Percentiles rank a stretch among this genome's conserved stretches.
phyloP scores from a whole-genome alignment of 2,113 vertebrate genomes.

The Rana temporaria region DNA sequence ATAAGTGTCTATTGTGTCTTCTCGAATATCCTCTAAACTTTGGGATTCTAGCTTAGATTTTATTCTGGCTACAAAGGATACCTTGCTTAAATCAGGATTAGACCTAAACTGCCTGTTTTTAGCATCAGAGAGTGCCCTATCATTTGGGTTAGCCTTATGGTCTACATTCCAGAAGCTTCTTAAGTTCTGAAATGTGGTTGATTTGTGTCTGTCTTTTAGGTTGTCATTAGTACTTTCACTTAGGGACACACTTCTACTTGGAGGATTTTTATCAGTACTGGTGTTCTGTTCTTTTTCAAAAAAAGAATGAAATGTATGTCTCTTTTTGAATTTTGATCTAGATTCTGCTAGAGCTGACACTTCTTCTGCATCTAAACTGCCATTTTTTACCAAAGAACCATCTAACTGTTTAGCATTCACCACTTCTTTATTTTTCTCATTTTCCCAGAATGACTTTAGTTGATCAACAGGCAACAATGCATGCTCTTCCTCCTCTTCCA shows the following conservation, averaged over 20 bases:
- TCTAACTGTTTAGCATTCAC: conserved; percentile 54
- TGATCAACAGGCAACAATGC: conserved; percentile 2
- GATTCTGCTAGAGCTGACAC: conserved; percentile 68
- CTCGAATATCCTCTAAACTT: conserved; percentile 1
- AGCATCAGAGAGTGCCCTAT: neutral
- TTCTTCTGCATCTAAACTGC: conserved; percentile 62
- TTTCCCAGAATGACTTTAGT: conserved; percentile 24
- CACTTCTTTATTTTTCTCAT: conserved; percentile 47
- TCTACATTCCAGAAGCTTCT: conserved; percentile 85
- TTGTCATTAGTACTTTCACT: conserved; percentile 79
- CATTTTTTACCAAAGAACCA: conserved; percentile 32
- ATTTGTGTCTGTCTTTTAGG: conserved; percentile 65
- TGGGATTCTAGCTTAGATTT: conserved; percentile 43
- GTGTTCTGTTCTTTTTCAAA: conserved; percentile 59
- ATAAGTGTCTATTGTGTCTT: neutral
- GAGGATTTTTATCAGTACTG: conserved; percentile 58
- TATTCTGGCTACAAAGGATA: neutral
- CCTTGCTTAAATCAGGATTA: conserved; percentile 46
- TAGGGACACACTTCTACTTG: conserved; percentile 73
- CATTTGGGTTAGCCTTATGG: conserved; percentile 54
- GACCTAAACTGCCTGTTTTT: conserved; percentile 16
- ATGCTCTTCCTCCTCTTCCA: conserved; percentile 53
- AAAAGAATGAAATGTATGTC: conserved; percentile 57
- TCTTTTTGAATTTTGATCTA: conserved; percentile 66
- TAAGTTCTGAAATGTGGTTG: conserved; percentile 83